Evolutionary conservation across 2,797 vertebrate species (phyloP), one percentile per base, ranked within the genome.

Genomic region (Fratercula arctica): DNA sequence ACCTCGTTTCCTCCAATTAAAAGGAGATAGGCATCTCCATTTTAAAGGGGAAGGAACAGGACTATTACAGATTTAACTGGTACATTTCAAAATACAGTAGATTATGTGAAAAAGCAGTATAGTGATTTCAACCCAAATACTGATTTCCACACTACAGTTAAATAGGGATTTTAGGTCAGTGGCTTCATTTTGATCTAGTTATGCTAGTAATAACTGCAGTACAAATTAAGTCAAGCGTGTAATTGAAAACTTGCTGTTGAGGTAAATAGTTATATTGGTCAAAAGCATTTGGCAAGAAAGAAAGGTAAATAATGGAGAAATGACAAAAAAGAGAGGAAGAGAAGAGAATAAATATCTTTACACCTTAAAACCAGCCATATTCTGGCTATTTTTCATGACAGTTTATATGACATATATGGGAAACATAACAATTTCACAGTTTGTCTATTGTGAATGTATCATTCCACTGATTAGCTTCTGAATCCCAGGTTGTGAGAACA

Each of bases 121-220:
- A 85, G 68, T 59, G 83, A 95, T 95, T 89, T 95, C 93, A 94
- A 93, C 89, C 81, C 91, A 96, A 97, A 98, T 97, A 98, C 97
- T 97, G 95, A 70, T 81, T 89, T 94, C 54, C 57, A 91, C 73
- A 54, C 94, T 96, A 95, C 85, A 97, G 97, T 98, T 98, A 98
- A 97, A 97, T 72, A 66, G 94, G 97, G 97, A 81, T 98, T 98
- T 98, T 98, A 98, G 97, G 97, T 97, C 97, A 98, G 84, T 78
- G 90, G 93, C 97, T 98, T 98, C 98, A 98, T 98, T 98, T 97
- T 97, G 97, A 98, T 98, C 98, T 98, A 97, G 98, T 98, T 98
- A 98, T 96, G 94, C 94, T 93, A 95, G 95, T 98, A 98, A 98
- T 98, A 98, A 97, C 97, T 98, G 95, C 97, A 96, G 97, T 98